These are phyloP conservation scores for Drosophila merina DNA, from an alignment of 2,888 invertebrate genomes.

Conservation along the genomic window DNA sequence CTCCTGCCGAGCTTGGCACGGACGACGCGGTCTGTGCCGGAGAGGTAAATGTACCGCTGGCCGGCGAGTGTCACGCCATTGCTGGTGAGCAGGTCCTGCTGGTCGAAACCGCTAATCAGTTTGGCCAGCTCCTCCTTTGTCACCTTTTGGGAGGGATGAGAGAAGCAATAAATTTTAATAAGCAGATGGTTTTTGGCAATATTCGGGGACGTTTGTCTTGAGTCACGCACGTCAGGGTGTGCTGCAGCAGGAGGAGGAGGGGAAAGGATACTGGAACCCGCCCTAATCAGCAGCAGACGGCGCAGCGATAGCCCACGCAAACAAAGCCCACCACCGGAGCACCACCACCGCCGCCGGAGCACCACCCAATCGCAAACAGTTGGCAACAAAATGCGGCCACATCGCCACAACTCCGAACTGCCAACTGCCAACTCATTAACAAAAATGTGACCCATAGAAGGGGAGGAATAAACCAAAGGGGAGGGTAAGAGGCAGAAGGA, in stretches of 20 bases:
- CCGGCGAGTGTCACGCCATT: constrained; percentile 96
- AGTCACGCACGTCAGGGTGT: constrained; percentile 58
- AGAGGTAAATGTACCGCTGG: constrained; percentile 96
- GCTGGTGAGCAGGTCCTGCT: constrained; percentile 94
- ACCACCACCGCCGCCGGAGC: neutral
- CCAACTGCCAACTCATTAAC: constrained; percentile 65
- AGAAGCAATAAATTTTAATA: constrained; percentile 18
- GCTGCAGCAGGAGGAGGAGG: constrained; percentile 1
- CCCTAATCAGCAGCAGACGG: constrained; percentile 30
- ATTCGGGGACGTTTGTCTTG: neutral
- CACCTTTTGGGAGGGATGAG: constrained; percentile 86
- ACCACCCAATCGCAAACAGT: constrained; percentile 64
- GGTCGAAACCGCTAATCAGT: constrained; percentile 95
- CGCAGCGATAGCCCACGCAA: constrained; percentile 36
- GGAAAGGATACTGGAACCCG: constrained; percentile 17
- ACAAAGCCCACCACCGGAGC: constrained; percentile 31
- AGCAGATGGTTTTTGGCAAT: neutral
- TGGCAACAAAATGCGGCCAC: constrained; percentile 36
- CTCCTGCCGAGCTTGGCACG: constrained; percentile 97
- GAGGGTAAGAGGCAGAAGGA: too few relatives aligned
- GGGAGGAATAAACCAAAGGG: constrained; percentile 3
- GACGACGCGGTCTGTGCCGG: constrained; percentile 96
- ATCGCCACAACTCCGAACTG: constrained; percentile 21
- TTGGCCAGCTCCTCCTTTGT: constrained; percentile 96
- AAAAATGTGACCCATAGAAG: constrained; percentile 43